phyloP scores from a whole-genome alignment of 2,797 vertebrate genomes.

The Xenentodon cancila region DNA sequence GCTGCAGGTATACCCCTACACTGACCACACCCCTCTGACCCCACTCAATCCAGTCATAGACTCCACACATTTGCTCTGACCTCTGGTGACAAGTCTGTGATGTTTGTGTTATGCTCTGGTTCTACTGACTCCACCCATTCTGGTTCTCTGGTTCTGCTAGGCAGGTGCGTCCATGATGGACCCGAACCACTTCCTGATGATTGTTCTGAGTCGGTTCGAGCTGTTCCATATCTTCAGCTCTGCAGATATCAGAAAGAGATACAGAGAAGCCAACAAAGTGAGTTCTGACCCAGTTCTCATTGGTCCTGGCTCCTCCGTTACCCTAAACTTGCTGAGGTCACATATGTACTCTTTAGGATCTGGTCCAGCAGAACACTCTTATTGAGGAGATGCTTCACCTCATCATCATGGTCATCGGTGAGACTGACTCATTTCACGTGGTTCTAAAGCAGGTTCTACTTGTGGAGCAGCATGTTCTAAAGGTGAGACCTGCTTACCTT shows the following conservation, averaged over 20 bases:
- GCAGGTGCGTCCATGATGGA: slow-evolving; percentile 99
- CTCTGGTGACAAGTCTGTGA: too few species aligned
- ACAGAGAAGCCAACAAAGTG: slow-evolving; percentile 94
- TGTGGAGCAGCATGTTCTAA: too few species aligned
- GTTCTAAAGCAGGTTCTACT: background rate
- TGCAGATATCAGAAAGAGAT: slow-evolving; percentile 91
- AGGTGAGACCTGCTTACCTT: background rate
- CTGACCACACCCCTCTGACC: background rate
- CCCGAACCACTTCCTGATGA: slow-evolving; percentile 98
- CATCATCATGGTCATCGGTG: slow-evolving; percentile 95
- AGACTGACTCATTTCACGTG: slow-evolving; percentile 57
- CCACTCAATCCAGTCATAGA: background rate
- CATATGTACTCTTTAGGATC: slow-evolving; percentile 79
- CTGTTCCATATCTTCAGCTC: slow-evolving; percentile 95
- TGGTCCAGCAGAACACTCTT: slow-evolving; percentile 95
- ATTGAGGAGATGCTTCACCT: slow-evolving; percentile 98
- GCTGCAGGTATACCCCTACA: slow-evolving; percentile 88
- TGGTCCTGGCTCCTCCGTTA: background rate
- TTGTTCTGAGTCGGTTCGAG: slow-evolving; percentile 94
- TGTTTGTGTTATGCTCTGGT: too few species aligned
- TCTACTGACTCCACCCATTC: background rate
- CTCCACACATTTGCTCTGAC: too few species aligned
- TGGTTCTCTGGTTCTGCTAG: slow-evolving; percentile 65
- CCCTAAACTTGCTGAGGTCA: background rate
- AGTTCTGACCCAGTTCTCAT: background rate